Conservation (phyloP, 2,113 vertebrate genomes). For the Carassius gibelio region DNA sequence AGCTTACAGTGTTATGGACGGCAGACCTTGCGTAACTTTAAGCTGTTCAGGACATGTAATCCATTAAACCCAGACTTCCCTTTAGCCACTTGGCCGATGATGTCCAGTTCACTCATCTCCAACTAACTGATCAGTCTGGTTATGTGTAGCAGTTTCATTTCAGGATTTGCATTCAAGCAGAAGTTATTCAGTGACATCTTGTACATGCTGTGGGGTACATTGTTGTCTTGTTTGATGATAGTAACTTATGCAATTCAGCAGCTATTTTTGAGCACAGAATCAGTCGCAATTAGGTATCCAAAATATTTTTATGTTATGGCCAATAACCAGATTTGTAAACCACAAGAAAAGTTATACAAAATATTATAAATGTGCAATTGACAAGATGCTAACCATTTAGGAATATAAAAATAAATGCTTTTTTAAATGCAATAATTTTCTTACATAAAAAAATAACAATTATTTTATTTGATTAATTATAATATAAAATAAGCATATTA, state of each 20-base stretch:
- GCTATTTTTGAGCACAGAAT: not conserved
- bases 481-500: no score
- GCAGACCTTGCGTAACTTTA: not conserved
- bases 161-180: not conserved
- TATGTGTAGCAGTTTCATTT: not conserved
- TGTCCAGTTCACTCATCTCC: conserved; percentile 1
- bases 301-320: not conserved
- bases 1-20: not conserved
- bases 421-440: not conserved
- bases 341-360: not conserved
- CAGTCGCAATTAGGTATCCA: not conserved
- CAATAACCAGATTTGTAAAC: not conserved
- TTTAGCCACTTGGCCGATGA: not conserved
- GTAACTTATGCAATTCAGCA: not conserved
- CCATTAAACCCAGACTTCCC: conserved; percentile 24
- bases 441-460: not conserved
- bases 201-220: not conserved
- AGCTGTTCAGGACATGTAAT: conserved; percentile 35
- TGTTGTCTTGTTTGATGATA: not conserved
- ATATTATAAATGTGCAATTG: not conserved
- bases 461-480: no score
- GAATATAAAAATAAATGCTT: not conserved
- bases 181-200: conserved; percentile 7
- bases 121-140: conserved; percentile 14
- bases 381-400: no score